Evolutionary conservation across 2,888 invertebrate genomes (phyloP), one percentile per base, ranked within the genome.

Genomic region (Synanthedon tipuliformis): DNA sequence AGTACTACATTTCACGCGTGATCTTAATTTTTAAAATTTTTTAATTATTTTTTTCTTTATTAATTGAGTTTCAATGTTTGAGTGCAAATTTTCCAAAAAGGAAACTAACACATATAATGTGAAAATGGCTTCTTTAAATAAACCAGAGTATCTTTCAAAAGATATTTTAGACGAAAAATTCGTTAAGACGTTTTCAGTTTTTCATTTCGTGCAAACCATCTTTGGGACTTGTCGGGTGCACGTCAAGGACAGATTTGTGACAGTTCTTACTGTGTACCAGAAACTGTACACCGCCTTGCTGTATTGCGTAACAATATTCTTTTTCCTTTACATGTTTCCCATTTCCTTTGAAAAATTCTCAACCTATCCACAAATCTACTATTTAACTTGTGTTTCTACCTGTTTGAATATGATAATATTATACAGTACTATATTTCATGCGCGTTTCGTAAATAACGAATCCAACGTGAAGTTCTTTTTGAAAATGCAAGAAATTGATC

Each of bases 401-500:
- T 45, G 4, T 13, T 49, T 49, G 16, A 13, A 49, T 12, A 49
- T 49, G 3, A 3, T 49, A 18, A 23, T 16, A 16, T 40, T 18
- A 34, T 23, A 18, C 12, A 23, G 51, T 23, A 54, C 40, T 40
- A 16, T 73, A 2, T 59, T 76, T 41, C 68, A 80, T 51, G 64
- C 68, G 8, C 65, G 78, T n/a, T 81, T 81, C 45, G 27, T 65
- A 3, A 75, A 76, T 56, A 64, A 66, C 2, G 59, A 67, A 2
- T 55, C 54, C 1, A 81, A 78, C 56, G 65, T 69, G 0, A 60
- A 65, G 3, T 76, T 80, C 51, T 67, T 64, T 12, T 59, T 78
- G 0, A 66, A 69, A 60, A 61, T 80, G 53, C 80, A 83, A 60
- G 62, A 72, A 57, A 66, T 81, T 3, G 79, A 82, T 1, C 63